Percentiles rank a stretch among this genome's conserved stretches.
These are phyloP conservation scores for Neogobius melanostomus DNA, from an alignment of 2,113 vertebrate species.

Conservation along the genomic window DNA sequence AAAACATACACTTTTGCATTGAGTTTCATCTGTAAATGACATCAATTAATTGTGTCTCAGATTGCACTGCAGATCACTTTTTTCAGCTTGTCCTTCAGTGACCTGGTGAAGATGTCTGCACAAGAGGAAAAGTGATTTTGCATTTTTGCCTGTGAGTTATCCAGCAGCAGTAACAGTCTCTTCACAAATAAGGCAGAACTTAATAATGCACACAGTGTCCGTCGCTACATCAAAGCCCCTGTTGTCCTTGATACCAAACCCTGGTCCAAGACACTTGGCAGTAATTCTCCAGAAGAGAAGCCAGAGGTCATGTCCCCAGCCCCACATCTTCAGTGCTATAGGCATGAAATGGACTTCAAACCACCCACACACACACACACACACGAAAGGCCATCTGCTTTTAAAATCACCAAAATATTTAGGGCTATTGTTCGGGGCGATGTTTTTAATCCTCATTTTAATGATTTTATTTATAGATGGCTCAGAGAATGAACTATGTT, in stretches of 20 bases:
- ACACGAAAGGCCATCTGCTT: neutral
- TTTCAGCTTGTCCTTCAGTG: constrained; percentile 64
- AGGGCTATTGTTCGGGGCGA: neutral
- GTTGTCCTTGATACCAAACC: constrained; percentile 13
- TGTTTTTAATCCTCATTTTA: neutral
- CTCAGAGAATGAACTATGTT: neutral
- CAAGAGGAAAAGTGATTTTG: constrained; percentile 42
- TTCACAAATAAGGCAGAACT: constrained; percentile 3
- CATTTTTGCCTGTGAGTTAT: constrained; percentile 26
- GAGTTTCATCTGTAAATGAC: constrained; percentile 32
- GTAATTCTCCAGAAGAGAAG: constrained; percentile 18
- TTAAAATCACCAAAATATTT: constrained; percentile 1
- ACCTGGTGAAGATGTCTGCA: constrained; percentile 62
- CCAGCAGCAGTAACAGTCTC: neutral
- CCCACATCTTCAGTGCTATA: constrained; percentile 8
- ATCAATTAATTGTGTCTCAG: constrained; percentile 59
- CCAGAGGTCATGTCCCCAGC: constrained; percentile 20
- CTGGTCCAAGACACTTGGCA: constrained; percentile 26
- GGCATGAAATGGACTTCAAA: neutral
- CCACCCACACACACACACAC: constrained; percentile 1
- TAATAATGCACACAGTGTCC: constrained; percentile 5
- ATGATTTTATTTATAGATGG: neutral
- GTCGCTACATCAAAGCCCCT: neutral
- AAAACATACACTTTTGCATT: neutral
- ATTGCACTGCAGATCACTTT: constrained; percentile 57